Evolutionary conservation across 2,888 invertebrate genomes (phyloP), one percentile per base, ranked within the genome.

Genomic region (Acleris laterana): DNA sequence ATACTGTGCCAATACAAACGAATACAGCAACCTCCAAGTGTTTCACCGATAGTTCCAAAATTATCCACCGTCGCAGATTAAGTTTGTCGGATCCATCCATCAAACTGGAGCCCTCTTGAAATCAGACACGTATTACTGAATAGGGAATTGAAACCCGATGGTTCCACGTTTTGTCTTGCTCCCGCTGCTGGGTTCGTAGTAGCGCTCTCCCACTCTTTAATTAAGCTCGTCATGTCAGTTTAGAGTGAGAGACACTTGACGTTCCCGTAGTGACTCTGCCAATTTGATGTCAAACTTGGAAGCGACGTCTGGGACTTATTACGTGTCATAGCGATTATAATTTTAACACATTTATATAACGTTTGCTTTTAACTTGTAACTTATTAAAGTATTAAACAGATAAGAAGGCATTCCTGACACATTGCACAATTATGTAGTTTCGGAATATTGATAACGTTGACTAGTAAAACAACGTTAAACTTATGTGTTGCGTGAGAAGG

Each of bases 221-320:
- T 83, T 82, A 81, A 82, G 81, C 79, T 70, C 68, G 69, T 72
- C 77, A 77, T 79, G 86, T 82, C 84, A 80, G 81, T 80, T 82
- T 79, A 76, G 79, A 79, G 80, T 79, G 83, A 78, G 81, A 82
- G 88, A 83, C 85, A 84, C 87, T 88, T 85, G 87, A 87, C 80
- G 81, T 75, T 75, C 77, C 81, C 79, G 70, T 80, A 77, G 79
- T 79, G 85, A 84, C 87, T 83, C 82, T 76, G 82, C 82, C 89
- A 87, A 88, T 88, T 87, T 85, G 85, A 82, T 78, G 83, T 81
- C 71, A 77, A 85, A 82, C 80, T 87, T 78, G 81, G 80, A 82
- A 83, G 79, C 63, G 53, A 74, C 74, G 38, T 3, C 69, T 59
- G 17, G 73, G 66, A 62, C 5, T 4, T 46, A 69, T 74, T 74